phyloP scores from a whole-genome alignment of 2,888 invertebrate genomes.

The Oegoconia quadripuncta region DNA sequence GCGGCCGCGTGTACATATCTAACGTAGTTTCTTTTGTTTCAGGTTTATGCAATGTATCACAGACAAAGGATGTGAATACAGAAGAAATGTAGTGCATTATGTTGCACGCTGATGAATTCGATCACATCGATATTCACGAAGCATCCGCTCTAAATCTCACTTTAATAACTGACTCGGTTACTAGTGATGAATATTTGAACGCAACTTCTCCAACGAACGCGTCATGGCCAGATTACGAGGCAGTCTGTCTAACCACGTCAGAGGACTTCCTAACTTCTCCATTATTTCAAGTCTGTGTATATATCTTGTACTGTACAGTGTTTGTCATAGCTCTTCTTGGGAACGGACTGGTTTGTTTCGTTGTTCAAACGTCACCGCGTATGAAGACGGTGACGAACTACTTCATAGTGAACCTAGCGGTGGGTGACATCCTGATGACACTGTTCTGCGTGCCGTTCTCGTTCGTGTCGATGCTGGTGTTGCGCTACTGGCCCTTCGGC shows the following conservation, averaged over 20 bases:
- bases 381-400: slow-evolving; percentile 96
- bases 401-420: slow-evolving; percentile 93
- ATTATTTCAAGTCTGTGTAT: slow-evolving; percentile 82
- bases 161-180: slow-evolving; percentile 22
- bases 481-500: slow-evolving; percentile 95
- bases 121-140: slow-evolving; percentile 31
- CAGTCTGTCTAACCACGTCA: slow-evolving; percentile 37
- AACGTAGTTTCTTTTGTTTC: slow-evolving; percentile 5
- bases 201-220: slow-evolving; percentile 30
- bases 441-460: slow-evolving; percentile 95
- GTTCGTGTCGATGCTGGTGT: slow-evolving; percentile 87
- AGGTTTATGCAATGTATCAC: slow-evolving; percentile 1
- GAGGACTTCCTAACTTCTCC: slow-evolving; percentile 52
- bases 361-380: slow-evolving; percentile 89
- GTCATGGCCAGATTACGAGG: slow-evolving; percentile 43
- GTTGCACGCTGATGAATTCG: slow-evolving; percentile 39
- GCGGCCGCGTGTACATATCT: background rate
- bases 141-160: slow-evolving; percentile 28
- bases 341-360: slow-evolving; percentile 92
- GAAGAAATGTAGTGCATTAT: slow-evolving; percentile 35
- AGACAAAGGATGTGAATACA: slow-evolving; percentile 1
- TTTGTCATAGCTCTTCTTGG: slow-evolving; percentile 85
- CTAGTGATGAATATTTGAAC: slow-evolving; percentile 26
- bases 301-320: slow-evolving; percentile 84
- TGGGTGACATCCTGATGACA: slow-evolving; percentile 94